Base-by-base conservation (phyloP, 2,113 vertebrate genomes). In the Psophia crepitans region DNA sequence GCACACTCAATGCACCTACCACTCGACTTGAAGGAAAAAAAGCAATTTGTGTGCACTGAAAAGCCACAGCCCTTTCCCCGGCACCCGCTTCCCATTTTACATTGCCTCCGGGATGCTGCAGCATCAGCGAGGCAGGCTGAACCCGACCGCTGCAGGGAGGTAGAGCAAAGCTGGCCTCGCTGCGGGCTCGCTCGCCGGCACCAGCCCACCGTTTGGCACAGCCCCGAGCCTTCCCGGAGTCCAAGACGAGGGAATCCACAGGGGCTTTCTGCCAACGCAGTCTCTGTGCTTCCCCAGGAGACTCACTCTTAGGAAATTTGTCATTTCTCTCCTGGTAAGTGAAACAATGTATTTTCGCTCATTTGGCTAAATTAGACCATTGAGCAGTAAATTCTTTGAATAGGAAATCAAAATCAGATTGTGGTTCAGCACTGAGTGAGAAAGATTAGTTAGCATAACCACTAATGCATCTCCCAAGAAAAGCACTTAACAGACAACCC, bases 11-110 rank as follows among this genome's bases (percentile, higher is more conserved):
- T 5, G 51, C 28, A 15, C 57, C 58, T 18, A 24, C 30, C 8
- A 1, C 5, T 24, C 4, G 0, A 6, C 12, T 7, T 1, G 24
- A 27, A 54, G 9, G 32, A 4, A 41, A 18, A 44, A 39, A n/a
- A 11, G 43, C 27, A 0, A 27, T 44, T 1, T 39, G 23, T 8
- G 51, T 1, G 54, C 27, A 1, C 30, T 13, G 37, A 61, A 46
- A 33, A 58, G 51, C 60, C 33, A 33, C 27, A 56, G n/a, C 41
- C 48, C 19, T 61, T 57, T 49, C 26, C 35, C 48, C 4, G 1
- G 61, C 60, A 75, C 20, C 48, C 5, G 18, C 17, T 46, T 41
- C 61, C 75, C 49, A 5, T 30, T 8, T 6, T 1, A 5, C 44
- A 0, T 23, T 8, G 43, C 28, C 74, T 12, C 11, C 0, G 3